Conservation (phyloP, 2,797 vertebrate species). For the Australoheros facetus region DNA sequence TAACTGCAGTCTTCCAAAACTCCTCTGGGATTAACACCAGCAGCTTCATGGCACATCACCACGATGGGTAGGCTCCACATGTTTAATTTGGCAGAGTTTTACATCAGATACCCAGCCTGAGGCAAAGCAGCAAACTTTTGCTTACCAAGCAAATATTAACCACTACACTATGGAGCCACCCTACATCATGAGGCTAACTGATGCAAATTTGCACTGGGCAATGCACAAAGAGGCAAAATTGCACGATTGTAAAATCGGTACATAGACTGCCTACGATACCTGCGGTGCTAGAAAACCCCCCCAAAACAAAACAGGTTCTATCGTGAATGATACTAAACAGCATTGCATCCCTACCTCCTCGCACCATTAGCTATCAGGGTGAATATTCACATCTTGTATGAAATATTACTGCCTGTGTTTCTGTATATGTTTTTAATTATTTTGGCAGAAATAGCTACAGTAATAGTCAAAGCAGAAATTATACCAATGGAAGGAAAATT, state of each 20-base stretch:
- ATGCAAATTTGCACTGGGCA: too few relatives aligned
- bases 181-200: background rate
- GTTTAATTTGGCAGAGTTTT: too few relatives aligned
- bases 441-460: background rate
- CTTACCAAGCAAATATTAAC: too few relatives aligned
- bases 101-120: too few relatives aligned
- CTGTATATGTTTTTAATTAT: background rate
- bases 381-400: background rate
- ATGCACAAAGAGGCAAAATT: background rate
- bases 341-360: background rate
- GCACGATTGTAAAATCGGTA: background rate
- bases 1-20: background rate
- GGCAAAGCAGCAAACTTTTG: too few relatives aligned
- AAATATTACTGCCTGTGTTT: background rate
- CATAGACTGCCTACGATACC: background rate
- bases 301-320: background rate
- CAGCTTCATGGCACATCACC: too few relatives aligned
- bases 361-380: background rate
- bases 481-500: constrained; percentile 5
- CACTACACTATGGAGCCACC: too few relatives aligned
- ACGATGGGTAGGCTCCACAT: too few relatives aligned
- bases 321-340: too few relatives aligned
- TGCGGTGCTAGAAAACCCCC: background rate
- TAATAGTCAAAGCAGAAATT: background rate
- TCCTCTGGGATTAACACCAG: background rate